Evolutionary conservation across 2,113 vertebrate genomes (phyloP), one percentile per base, ranked within the genome.

Genomic region (Cyphomyrus plagiostoma): DNA sequence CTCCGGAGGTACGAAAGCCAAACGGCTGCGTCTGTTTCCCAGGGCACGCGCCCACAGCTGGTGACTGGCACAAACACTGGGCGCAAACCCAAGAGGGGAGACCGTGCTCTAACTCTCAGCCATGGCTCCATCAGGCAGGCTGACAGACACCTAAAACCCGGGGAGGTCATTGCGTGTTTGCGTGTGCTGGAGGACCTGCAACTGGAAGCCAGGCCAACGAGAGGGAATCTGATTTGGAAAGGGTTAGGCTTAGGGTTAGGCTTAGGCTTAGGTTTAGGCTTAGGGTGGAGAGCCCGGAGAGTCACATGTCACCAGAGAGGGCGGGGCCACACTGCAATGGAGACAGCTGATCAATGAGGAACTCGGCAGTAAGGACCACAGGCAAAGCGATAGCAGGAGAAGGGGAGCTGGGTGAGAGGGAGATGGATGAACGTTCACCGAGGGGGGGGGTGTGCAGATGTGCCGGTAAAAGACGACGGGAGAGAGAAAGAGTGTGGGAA

Each of bases 211-310:
- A 74, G 35, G 56, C 11, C 77, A 91, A 26, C 23, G 39, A 74
- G 48, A n/a, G n/a, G 91, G 7, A 84, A 82, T 90, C 90, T 90
- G 90, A 11, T 70, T 88, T 46, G 86, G 10, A 42, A 39, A 45
- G 42, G 35, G 35, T 35, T 35, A 35, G 17, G 30, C 70, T 77
- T 15, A 2, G 35, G 70, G 35, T 35, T 35, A 35, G 35, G 35
- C 35, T 35, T 35, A 35, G 35, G 35, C 1, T 35, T 35, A 35
- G 35, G 35, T 35, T 35, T 35, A 35, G 17, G 30, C 70, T 77
- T 35, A 2, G 35, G 70, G 30, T 17, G n/a, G 30, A 77, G 35
- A 45, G 42, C 15, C 80, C 5, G 19, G 6, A 5, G 35, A 84
- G 42, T 23, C 19, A 46, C 45, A 10, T n/a, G 45, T 48, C 45